Percentiles rank a stretch among this genome's conserved stretches.
phyloP scores from a whole-genome alignment of 1,140 invertebrate species.

The Caenorhabditis inopinata region DNA sequence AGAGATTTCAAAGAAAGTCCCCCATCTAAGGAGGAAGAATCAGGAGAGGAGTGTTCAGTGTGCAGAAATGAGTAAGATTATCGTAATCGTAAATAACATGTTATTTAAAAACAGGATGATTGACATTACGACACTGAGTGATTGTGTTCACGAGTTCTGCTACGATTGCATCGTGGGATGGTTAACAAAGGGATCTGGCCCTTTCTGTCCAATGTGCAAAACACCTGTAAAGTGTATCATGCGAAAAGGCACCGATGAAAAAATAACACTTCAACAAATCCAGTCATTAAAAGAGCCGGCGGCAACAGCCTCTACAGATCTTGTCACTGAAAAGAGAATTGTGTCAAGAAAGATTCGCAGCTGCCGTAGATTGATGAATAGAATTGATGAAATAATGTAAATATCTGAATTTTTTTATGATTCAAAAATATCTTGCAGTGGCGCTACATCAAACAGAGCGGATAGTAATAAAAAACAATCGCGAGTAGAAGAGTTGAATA shows the following conservation, averaged over 20 bases:
- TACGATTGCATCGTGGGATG: conserved; percentile 8
- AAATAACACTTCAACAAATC: neutral
- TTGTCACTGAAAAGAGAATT: neutral
- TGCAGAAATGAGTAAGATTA: neutral
- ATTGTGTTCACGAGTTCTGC: neutral
- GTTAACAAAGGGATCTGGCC: neutral
- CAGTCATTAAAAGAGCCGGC: neutral
- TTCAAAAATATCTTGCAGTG: neutral
- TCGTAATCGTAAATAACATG: neutral
- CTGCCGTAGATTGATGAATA: neutral
- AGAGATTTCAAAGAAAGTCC: too few relatives aligned
- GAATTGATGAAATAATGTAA: conserved; percentile 17
- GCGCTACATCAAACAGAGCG: neutral
- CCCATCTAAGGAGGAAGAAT: neutral
- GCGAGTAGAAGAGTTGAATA: neutral
- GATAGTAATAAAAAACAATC: neutral
- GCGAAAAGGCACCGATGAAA: neutral
- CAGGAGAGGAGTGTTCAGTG: neutral
- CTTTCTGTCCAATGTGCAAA: conserved; percentile 5
- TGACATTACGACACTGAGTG: neutral
- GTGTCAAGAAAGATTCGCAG: neutral
- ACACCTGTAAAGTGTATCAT: neutral
- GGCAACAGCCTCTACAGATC: neutral
- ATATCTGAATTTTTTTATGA: neutral
- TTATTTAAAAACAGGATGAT: neutral